Conservation (phyloP, 2,113 vertebrate genomes). For the Nesoenas mayeri region DNA sequence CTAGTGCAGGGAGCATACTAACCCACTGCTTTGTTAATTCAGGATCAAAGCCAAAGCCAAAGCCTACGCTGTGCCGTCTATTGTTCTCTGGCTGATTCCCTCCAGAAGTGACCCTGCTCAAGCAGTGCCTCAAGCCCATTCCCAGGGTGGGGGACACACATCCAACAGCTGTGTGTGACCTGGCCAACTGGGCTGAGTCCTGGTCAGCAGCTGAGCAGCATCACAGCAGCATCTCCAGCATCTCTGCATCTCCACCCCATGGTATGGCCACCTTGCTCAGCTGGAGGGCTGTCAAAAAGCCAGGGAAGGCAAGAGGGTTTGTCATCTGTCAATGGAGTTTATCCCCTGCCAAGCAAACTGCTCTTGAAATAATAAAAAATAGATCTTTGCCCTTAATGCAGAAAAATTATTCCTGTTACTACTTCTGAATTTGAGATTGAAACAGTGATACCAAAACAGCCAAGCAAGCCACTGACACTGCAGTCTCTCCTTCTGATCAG, state of each 20-base stretch:
- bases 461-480: not conserved
- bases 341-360: not conserved
- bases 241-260: not conserved
- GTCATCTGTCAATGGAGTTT: not conserved
- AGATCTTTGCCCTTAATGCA: not conserved
- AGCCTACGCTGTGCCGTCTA: rapidly evolving
- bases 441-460: not conserved
- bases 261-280: not conserved
- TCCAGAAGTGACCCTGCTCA: not conserved
- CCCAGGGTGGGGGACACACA: not conserved
- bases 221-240: not conserved
- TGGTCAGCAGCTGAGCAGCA: not conserved
- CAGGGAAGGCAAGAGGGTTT: not conserved
- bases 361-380: not conserved
- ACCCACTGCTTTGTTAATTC: not conserved
- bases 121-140: not conserved
- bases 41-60: not conserved
- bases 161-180: not conserved
- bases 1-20: not conserved
- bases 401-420: not conserved
- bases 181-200: not conserved
- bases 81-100: not conserved
- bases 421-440: not conserved
- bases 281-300: not conserved
- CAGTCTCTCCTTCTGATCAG: not conserved